Evolutionary conservation across 2,113 vertebrate species (phyloP).

Genomic region (Aldabrachelys gigantea): DNA sequence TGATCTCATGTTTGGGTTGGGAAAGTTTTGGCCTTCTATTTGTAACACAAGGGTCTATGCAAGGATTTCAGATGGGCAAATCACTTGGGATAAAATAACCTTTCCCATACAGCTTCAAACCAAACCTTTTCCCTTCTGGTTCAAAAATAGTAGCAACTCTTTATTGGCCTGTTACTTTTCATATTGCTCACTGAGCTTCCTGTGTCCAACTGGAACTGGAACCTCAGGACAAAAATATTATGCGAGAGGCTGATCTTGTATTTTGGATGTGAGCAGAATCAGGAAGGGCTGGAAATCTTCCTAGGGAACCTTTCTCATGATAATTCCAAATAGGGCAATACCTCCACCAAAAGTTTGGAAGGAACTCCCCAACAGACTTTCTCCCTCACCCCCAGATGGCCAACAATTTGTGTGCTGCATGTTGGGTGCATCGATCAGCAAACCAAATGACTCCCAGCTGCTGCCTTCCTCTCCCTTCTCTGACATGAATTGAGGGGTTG

Average conservation of each 20-base stretch:
- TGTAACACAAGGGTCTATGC: neutral
- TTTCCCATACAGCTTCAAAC: fast-evolving
- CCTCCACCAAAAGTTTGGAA: fast-evolving
- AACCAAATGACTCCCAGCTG: neutral
- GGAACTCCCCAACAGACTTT: neutral
- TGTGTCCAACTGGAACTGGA: neutral
- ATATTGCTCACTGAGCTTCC: neutral
- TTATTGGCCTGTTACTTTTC: neutral
- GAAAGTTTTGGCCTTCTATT: conserved; percentile 9
- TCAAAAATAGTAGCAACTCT: neutral
- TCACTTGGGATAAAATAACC: neutral
- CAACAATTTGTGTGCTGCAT: neutral
- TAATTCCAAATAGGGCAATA: neutral
- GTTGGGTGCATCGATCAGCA: neutral
- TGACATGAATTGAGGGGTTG: fast-evolving
- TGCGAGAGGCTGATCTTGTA: neutral
- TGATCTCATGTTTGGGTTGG: neutral
- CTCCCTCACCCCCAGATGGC: neutral
- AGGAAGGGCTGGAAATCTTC: neutral
- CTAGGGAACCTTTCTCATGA: neutral
- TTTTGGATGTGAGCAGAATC: conserved; percentile 3
- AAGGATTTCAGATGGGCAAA: neutral
- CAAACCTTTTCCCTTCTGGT: neutral
- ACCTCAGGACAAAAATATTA: neutral
- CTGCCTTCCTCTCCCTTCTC: neutral